Conservation (phyloP, 1,140 invertebrate genomes). For the Potamilus streckersoni region DNA sequence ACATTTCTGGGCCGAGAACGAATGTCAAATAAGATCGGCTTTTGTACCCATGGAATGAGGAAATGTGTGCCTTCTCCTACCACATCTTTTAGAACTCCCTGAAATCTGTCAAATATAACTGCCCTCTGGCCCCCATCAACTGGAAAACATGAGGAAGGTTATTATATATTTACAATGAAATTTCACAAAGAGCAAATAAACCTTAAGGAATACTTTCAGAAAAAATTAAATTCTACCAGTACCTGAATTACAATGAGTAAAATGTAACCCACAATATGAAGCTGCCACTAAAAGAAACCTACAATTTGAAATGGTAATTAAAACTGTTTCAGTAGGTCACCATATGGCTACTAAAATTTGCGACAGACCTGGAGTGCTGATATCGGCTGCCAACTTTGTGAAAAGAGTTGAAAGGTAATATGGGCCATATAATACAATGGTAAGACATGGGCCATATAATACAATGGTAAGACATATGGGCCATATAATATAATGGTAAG, state of each 20-base stretch:
- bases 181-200: neutral
- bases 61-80: slow-evolving; percentile 99
- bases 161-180: neutral
- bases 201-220: too few species aligned
- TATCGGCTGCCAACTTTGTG: too few species aligned
- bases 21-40: slow-evolving; percentile 97
- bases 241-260: neutral
- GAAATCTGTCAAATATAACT: slow-evolving; percentile 99
- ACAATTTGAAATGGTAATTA: neutral
- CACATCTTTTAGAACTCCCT: slow-evolving; percentile 91
- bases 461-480: too few species aligned
- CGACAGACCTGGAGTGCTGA: too few species aligned
- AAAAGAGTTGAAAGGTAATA: too few species aligned
- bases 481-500: too few species aligned
- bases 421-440: too few species aligned
- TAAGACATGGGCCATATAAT: too few species aligned
- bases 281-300: neutral
- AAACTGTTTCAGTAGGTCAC: too few species aligned
- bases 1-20: slow-evolving; percentile 96
- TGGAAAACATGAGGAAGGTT: slow-evolving; percentile 71
- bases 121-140: slow-evolving; percentile 99
- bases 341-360: too few species aligned
- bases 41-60: slow-evolving; percentile 98
- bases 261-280: neutral
- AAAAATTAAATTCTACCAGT: neutral